Percentiles rank a stretch among this genome's conserved stretches.
These are phyloP conservation scores for Drosophila merina DNA, from an alignment of 2,888 invertebrate species.

Conservation along the genomic window DNA sequence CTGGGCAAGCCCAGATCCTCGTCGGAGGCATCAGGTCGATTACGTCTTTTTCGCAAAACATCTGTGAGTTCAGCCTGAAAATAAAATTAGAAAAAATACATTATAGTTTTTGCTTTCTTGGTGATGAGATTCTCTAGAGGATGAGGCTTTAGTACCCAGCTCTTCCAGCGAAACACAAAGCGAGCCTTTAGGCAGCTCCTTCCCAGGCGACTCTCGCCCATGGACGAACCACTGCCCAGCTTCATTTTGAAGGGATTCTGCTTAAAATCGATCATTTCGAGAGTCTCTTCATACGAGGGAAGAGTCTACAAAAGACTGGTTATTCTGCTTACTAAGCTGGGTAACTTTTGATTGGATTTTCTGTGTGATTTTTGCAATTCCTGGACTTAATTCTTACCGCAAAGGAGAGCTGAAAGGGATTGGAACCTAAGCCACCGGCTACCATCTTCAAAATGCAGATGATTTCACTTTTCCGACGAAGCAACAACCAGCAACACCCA, in stretches of 20 bases:
- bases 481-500: conserved; percentile 57
- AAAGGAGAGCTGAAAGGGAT: conserved; percentile 73
- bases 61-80: conserved; percentile 90
- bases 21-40: conserved; percentile 89
- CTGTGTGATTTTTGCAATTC: conserved; percentile 15
- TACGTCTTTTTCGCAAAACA: conserved; percentile 88
- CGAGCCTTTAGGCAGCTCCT: conserved; percentile 81
- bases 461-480: conserved; percentile 66
- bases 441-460: conserved; percentile 57
- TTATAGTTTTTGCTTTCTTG: background rate
- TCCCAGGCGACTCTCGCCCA: conserved; percentile 75
- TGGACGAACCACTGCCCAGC: conserved; percentile 64
- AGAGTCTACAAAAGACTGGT: conserved; percentile 52
- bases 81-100: background rate
- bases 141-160: conserved; percentile 76
- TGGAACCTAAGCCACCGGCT: conserved; percentile 67
- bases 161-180: conserved; percentile 83
- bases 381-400: conserved; percentile 69
- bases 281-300: conserved; percentile 33
- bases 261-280: conserved; percentile 81
- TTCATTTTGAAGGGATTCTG: conserved; percentile 83
- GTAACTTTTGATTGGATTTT: conserved; percentile 3
- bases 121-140: background rate
- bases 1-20: conserved; percentile 90
- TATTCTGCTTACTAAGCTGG: conserved; percentile 3